These are phyloP conservation scores for Axinella damicornis DNA, from an alignment of 37 sponge, comb jelly and placozoan genomes.

Conservation along the genomic window DNA sequence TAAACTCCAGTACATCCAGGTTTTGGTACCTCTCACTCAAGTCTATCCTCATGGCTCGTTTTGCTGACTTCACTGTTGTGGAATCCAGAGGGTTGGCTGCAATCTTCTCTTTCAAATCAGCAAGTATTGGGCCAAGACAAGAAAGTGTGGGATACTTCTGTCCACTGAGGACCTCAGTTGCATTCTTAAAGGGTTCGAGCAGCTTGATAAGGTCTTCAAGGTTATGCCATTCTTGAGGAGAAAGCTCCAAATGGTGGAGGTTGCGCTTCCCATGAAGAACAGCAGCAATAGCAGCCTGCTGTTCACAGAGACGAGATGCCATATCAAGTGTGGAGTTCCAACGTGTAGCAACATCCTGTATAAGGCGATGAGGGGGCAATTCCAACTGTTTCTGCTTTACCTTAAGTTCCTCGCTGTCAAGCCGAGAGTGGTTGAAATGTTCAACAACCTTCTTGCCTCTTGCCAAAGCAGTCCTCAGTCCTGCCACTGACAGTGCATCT, in stretches of 20 bases:
- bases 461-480: constrained; percentile 22
- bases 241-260: constrained; percentile 36
- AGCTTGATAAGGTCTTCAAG: constrained; percentile 35
- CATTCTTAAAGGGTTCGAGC: constrained; percentile 36
- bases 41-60: constrained; percentile 6
- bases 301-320: constrained; percentile 42
- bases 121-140: constrained; percentile 29
- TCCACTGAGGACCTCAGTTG: constrained; percentile 44
- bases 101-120: constrained; percentile 16
- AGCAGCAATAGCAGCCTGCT: constrained; percentile 50
- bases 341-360: constrained; percentile 27
- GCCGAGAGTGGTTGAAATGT: constrained; percentile 45
- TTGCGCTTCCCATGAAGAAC: constrained; percentile 34
- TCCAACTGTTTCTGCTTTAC: constrained; percentile 31
- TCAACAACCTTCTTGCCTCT: constrained; percentile 15
- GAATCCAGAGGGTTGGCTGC: constrained; percentile 12
- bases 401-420: constrained; percentile 30
- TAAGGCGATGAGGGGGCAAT: constrained; percentile 33
- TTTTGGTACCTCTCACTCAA: constrained; percentile 22
- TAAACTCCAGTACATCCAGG: constrained; percentile 4
- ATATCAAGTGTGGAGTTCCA: constrained; percentile 43
- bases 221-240: constrained; percentile 39
- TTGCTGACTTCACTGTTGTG: constrained; percentile 3
- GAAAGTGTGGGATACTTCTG: constrained; percentile 42
- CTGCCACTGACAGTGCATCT: constrained; percentile 32